Conservation (phyloP, 2,113 vertebrate genomes). For the Laticauda laticaudata region DNA sequence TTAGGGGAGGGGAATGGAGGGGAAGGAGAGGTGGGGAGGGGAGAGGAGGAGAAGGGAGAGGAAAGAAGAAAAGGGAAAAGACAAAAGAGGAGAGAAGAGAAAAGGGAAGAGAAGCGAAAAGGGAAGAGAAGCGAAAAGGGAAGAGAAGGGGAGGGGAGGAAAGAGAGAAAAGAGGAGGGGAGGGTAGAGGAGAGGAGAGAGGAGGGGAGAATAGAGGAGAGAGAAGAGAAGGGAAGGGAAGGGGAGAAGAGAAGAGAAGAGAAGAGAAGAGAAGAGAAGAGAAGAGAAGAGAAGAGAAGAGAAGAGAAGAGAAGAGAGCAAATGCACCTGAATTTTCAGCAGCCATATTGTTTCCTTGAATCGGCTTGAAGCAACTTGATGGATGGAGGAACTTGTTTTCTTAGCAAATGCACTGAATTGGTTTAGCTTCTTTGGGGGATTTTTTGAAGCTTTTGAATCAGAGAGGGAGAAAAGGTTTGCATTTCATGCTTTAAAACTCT, state of each 20-base stretch:
- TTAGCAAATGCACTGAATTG: not conserved
- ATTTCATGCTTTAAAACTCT: not conserved
- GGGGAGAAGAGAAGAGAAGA: fast-evolving
- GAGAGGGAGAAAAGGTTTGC: not conserved
- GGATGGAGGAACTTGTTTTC: not conserved
- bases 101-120: too few species aligned
- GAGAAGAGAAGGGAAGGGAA: too few species aligned
- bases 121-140: not conserved
- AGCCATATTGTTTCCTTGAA: not conserved
- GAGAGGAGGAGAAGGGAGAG: not conserved
- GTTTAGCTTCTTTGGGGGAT: not conserved
- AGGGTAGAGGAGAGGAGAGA: too few species aligned
- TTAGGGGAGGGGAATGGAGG: too few species aligned
- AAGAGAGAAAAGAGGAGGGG: not conserved
- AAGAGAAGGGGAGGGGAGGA: not conserved
- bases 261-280: too few species aligned
- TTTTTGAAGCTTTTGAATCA: too few species aligned
- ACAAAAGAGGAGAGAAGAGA: too few species aligned
- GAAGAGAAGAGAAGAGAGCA: not conserved
- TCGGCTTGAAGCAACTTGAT: not conserved
- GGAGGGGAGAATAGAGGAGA: not conserved
- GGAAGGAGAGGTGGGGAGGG: too few species aligned
- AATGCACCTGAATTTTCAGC: not conserved
- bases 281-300: too few species aligned
- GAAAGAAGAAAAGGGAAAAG: too few species aligned